Base-by-base conservation (phyloP, 1,140 invertebrate genomes). In the Drosophila jambulina region DNA sequence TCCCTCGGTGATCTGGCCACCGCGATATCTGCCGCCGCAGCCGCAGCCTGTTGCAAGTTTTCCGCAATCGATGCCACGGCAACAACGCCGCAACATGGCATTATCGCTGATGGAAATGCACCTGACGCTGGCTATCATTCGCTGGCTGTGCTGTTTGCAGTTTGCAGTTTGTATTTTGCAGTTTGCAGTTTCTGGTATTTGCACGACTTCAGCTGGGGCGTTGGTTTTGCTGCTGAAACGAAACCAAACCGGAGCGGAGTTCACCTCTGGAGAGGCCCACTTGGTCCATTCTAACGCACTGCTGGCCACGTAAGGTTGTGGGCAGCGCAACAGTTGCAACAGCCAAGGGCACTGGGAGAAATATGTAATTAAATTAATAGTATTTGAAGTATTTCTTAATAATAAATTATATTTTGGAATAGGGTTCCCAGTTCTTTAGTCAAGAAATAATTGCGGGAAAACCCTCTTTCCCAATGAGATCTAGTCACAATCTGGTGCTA, bases 81-180 rank as follows among this genome's bases (percentile, higher is more conserved):
- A 76, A 80, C 38, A 80, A 27, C 46, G n/a, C 46, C 46, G 61
- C 80, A 78, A 76, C 71, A 68, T 65, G 71, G 71, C 81, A 90
- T 91, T 91, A 92, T 92, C 91, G 83, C 83, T 91, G 91, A 92
- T 92, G 87, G 87, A 92, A 92, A 92, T 92, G 91, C 91, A 92
- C 91, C 91, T 92, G 91, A 92, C 91, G 91, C 91, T 91, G 76
- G 74, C 65, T 90, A 81, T 88, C 78, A 86, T 56, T 56, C 71
- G 87, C 79, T 58, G 65, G 63, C 68, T 53, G 42, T 43, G 58
- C 60, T n/a, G 45, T 67, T 36, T 68, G 29, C 48, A 32, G 48
- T 34, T 29, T 49, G 25, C 49, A 53, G 49, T 53, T 54, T 43
- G 46, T 49, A 67, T 68, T 67, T 72, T 68, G 25, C 49, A 53